A percentile compares a stretch with the other conserved stretches of the same genome.
Evolutionary conservation across 2,797 vertebrate species (phyloP).

Genomic region (Phalanger gymnotis): DNA sequence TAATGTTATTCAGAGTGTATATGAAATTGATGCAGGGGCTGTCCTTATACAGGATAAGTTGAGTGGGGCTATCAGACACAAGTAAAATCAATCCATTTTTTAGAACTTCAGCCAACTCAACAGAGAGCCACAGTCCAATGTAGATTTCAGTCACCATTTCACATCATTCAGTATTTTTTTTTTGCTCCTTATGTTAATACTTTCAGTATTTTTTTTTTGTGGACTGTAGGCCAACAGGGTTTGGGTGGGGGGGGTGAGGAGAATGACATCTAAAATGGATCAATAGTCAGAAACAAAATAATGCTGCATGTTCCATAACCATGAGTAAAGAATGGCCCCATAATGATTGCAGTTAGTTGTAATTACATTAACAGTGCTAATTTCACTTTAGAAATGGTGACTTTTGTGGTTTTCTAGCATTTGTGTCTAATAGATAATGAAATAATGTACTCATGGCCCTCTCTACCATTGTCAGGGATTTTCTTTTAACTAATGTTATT

Average conservation of each 20-base stretch:
- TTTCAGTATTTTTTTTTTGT: constrained; percentile 62
- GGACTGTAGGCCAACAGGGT: constrained; percentile 68
- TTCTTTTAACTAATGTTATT: constrained; percentile 49
- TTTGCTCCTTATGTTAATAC: constrained; percentile 62
- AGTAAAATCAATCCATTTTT: constrained; percentile 16
- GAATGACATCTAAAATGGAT: constrained; percentile 73
- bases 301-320: constrained; percentile 75
- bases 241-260: constrained; percentile 22
- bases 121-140: constrained; percentile 51
- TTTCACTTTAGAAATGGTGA: constrained; percentile 78
- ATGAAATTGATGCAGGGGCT: constrained; percentile 19
- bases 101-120: constrained; percentile 26
- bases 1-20: constrained; percentile 56
- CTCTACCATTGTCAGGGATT: constrained; percentile 70
- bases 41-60: constrained; percentile 2
- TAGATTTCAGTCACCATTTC: constrained; percentile 71
- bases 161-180: constrained; percentile 68
- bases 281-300: constrained; percentile 73
- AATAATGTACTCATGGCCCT: constrained; percentile 70
- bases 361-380: constrained; percentile 71
- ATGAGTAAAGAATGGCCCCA: constrained; percentile 71
- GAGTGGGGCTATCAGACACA: constrained; percentile 5
- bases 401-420: constrained; percentile 77
- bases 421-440: constrained; percentile 75
- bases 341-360: constrained; percentile 75